A percentile compares a stretch with the other conserved stretches of the same genome.
phyloP scores from a whole-genome alignment of 2,888 invertebrate genomes.

The Cantharis nigra region DNA sequence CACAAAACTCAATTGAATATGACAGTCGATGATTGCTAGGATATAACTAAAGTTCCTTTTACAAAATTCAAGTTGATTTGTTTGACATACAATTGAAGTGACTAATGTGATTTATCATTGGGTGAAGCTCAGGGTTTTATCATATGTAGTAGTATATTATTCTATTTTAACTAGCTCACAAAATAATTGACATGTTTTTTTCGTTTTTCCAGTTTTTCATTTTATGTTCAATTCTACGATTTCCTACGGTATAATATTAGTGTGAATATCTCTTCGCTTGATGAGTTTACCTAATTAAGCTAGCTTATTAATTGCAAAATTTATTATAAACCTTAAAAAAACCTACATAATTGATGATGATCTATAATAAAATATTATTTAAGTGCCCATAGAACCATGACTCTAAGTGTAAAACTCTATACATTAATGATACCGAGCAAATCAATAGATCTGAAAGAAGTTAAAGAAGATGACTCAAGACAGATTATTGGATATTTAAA shows the following conservation, averaged over 20 bases:
- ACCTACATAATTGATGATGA: no score
- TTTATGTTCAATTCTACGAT: background rate
- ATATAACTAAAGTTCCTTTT: slow-evolving; percentile 15
- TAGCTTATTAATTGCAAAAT: no score
- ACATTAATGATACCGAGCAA: no score
- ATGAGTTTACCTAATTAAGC: no score
- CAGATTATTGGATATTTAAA: no score
- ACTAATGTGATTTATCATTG: slow-evolving; percentile 16
- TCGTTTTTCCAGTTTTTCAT: background rate
- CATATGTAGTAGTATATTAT: background rate
- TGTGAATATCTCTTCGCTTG: no score
- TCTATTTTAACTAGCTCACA: background rate
- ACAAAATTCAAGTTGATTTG: slow-evolving; percentile 18
- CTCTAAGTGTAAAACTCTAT: no score
- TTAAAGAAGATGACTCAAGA: no score
- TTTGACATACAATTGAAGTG: slow-evolving; percentile 17
- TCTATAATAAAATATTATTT: no score
- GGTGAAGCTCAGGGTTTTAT: background rate
- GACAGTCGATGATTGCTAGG: slow-evolving; percentile 26
- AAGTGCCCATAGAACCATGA: no score
- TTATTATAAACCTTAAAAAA: no score
- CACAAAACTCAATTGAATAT: slow-evolving; percentile 12
- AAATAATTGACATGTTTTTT: background rate
- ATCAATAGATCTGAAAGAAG: no score
- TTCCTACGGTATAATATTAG: background rate